Conservation (phyloP, 2,888 invertebrate genomes). For the Drosophila putrida region DNA sequence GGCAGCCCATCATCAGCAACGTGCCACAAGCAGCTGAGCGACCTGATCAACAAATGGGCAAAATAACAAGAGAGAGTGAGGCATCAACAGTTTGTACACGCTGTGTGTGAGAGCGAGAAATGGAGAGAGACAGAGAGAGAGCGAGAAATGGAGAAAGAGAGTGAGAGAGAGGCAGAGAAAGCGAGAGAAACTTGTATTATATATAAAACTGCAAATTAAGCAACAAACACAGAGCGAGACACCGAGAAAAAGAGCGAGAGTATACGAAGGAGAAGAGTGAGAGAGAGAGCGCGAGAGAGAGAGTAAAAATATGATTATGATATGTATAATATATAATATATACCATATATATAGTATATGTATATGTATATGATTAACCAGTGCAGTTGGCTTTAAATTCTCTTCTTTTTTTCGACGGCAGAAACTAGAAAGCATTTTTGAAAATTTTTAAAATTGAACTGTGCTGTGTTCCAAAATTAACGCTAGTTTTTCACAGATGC, state of each 20-base stretch:
- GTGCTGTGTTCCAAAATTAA: conserved; percentile 58
- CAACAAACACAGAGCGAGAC: not conserved
- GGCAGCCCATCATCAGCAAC: conserved; percentile 78
- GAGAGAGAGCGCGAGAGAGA: not conserved
- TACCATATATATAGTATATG: conserved; percentile 20
- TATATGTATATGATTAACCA: conserved; percentile 48
- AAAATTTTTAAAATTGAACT: conserved; percentile 57
- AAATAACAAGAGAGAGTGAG: conserved; percentile 6
- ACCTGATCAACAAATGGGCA: conserved; percentile 25
- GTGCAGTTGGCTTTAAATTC: conserved; percentile 80
- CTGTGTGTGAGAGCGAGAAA: conserved; percentile 17
- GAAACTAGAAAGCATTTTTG: conserved; percentile 51
- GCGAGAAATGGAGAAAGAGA: conserved; percentile 2
- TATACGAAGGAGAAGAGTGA: conserved; percentile 7
- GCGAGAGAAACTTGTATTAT: conserved; percentile 63
- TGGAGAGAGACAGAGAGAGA: conserved; percentile 6
- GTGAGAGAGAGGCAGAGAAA: conserved; percentile 21
- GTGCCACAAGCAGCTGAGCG: conserved; percentile 60
- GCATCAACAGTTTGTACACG: conserved; percentile 14
- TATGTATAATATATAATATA: conserved; percentile 13
- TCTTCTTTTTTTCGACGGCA: conserved; percentile 54
- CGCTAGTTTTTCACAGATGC: conserved; percentile 1
- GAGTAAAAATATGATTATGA: conserved; percentile 15
- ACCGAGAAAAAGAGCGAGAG: not conserved
- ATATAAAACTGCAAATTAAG: conserved; percentile 30